phyloP scores from a whole-genome alignment of 2,888 invertebrate species.

The Yponomeuta evonymella region DNA sequence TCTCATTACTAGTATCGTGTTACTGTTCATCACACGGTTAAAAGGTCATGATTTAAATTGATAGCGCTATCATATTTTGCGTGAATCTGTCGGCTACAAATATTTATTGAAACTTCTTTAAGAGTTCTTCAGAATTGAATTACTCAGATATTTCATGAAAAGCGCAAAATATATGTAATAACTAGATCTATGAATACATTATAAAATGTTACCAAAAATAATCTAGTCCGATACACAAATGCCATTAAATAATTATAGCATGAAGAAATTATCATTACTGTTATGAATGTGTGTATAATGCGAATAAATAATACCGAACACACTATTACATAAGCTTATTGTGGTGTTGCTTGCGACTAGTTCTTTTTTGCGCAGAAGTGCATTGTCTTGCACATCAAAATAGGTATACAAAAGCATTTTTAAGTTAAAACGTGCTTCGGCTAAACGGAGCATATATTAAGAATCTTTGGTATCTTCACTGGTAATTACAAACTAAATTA shows the following conservation, averaged over 20 bases:
- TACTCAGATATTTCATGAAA: not conserved
- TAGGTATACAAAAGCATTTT: slow-evolving; percentile 3
- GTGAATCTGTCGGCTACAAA: not conserved
- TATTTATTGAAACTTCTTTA: not conserved
- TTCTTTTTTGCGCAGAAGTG: slow-evolving; percentile 19
- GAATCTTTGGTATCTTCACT: slow-evolving; percentile 70
- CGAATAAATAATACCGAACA: slow-evolving; percentile 46
- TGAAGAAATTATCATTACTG: slow-evolving; percentile 10
- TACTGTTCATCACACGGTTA: not conserved
- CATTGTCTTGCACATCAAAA: not conserved
- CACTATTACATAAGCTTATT: slow-evolving; percentile 47
- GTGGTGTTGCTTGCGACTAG: slow-evolving; percentile 61
- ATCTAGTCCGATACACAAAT: slow-evolving; percentile 1
- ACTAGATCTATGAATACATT: slow-evolving; percentile 3
- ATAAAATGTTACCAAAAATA: not conserved
- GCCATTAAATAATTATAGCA: slow-evolving; percentile 4
- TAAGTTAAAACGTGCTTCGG: slow-evolving; percentile 18
- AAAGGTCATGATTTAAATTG: not conserved
- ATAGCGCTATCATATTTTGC: not conserved
- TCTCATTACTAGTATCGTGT: not conserved
- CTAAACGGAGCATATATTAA: slow-evolving; percentile 40
- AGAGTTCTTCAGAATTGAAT: not conserved
- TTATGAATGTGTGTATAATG: slow-evolving; percentile 11
- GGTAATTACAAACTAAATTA: slow-evolving; percentile 47
- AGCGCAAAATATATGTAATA: not conserved